phyloP scores from a whole-genome alignment of 2,888 invertebrate genomes.

The Panopea generosa region DNA sequence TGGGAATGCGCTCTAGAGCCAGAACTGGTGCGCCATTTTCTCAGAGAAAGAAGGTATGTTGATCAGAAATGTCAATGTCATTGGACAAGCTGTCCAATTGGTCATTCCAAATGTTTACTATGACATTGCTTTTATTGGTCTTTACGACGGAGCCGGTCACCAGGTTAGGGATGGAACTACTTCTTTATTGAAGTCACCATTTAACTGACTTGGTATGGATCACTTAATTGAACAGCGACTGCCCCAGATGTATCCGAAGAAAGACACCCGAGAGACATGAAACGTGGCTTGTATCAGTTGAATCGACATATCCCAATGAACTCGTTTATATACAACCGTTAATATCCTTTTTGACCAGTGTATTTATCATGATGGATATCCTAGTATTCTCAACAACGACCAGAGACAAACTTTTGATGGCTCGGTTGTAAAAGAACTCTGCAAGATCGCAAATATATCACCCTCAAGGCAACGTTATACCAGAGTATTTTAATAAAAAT shows the following conservation, averaged over 20 bases:
- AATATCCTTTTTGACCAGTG: not conserved
- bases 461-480: not conserved
- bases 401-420: constrained; percentile 13
- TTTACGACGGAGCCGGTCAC: constrained; percentile 15
- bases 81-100: not conserved
- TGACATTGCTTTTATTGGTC: not conserved
- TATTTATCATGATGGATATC: constrained; percentile 1
- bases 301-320: not conserved
- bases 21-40: not conserved
- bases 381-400: constrained; percentile 9
- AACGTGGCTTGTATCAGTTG: not conserved
- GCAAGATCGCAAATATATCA: constrained; percentile 7
- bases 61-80: not conserved
- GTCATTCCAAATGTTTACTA: constrained; percentile 1
- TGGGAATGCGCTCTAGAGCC: not conserved
- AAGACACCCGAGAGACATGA: not conserved
- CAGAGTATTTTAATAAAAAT: not conserved
- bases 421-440: constrained; percentile 8
- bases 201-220: constrained; percentile 27
- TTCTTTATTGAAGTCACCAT: constrained; percentile 3
- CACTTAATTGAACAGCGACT: not conserved
- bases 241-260: not conserved
- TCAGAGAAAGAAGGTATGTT: not conserved
- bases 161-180: constrained; percentile 9
- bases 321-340: not conserved